phyloP scores from a whole-genome alignment of 2,888 invertebrate species.

The Lasioglossum morio region DNA sequence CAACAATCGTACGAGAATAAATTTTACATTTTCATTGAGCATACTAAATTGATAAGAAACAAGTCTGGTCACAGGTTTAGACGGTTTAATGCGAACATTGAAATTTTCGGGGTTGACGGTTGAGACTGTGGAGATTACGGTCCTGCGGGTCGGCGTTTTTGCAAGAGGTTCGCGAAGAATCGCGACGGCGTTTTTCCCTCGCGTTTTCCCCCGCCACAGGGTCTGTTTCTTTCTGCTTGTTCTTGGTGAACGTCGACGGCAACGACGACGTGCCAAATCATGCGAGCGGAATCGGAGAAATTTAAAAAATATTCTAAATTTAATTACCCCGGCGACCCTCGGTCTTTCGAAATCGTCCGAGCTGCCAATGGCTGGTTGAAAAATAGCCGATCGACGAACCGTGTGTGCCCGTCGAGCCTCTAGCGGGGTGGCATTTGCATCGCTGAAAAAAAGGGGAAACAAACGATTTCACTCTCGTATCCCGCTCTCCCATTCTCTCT shows the following conservation, averaged over 20 bases:
- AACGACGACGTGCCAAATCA: constrained; percentile 81
- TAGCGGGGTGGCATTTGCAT: constrained; percentile 52
- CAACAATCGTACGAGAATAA: neutral
- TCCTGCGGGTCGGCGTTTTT: constrained; percentile 44
- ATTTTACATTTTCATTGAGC: neutral
- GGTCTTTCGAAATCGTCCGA: constrained; percentile 81
- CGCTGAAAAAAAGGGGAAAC: constrained; percentile 37
- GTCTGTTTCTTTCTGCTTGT: constrained; percentile 21
- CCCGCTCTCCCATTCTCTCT: neutral
- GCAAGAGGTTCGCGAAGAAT: constrained; percentile 52
- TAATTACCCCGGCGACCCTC: constrained; percentile 78
- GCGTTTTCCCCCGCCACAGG: constrained; percentile 12
- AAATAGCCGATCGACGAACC: constrained; percentile 79
- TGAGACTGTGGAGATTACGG: constrained; percentile 34
- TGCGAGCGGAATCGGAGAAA: constrained; percentile 84
- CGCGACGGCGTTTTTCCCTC: constrained; percentile 34
- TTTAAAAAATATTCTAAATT: constrained; percentile 85
- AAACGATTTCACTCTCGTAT: constrained; percentile 18
- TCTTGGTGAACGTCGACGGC: neutral
- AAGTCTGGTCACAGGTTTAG: neutral
- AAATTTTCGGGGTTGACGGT: neutral
- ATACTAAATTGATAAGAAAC: too few species aligned
- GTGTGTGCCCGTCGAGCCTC: constrained; percentile 38
- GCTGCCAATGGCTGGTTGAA: constrained; percentile 82
- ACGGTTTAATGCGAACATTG: neutral